Percentiles rank a stretch among this genome's conserved stretches.
Evolutionary conservation across 2,113 vertebrate species (phyloP).

Genomic region (Rhipidura dahli): DNA sequence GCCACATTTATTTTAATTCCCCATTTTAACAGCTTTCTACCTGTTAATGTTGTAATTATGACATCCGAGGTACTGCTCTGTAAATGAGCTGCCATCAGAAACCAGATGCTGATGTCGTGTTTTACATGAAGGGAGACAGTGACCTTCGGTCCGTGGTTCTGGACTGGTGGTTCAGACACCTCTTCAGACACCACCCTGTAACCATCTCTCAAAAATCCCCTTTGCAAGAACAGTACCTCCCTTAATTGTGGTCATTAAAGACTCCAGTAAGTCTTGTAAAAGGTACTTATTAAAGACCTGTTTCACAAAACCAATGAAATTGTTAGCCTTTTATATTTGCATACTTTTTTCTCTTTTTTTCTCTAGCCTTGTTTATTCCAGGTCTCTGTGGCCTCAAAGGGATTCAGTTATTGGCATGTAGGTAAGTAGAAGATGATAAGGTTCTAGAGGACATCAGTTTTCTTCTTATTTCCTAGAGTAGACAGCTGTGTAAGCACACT

Average conservation of each 20-base stretch:
- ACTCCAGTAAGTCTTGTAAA: background rate
- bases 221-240: background rate
- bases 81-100: background rate
- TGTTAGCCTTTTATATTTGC: background rate
- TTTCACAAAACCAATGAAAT: background rate
- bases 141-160: background rate
- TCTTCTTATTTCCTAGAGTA: background rate
- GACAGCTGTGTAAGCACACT: background rate
- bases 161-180: background rate
- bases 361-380: background rate
- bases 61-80: background rate
- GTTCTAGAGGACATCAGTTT: background rate
- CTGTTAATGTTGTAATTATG: background rate
- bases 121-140: background rate
- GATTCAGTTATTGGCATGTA: background rate
- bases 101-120: background rate
- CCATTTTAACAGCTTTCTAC: background rate
- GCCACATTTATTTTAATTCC: background rate
- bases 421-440: background rate
- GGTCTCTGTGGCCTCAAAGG: background rate
- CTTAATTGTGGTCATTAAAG: background rate
- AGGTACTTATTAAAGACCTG: background rate
- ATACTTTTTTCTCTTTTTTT: background rate
- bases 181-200: too few relatives aligned
- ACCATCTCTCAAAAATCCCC: background rate